phyloP scores from a whole-genome alignment of 2,888 invertebrate genomes.

The Mesodorylaimus sp. region DNA sequence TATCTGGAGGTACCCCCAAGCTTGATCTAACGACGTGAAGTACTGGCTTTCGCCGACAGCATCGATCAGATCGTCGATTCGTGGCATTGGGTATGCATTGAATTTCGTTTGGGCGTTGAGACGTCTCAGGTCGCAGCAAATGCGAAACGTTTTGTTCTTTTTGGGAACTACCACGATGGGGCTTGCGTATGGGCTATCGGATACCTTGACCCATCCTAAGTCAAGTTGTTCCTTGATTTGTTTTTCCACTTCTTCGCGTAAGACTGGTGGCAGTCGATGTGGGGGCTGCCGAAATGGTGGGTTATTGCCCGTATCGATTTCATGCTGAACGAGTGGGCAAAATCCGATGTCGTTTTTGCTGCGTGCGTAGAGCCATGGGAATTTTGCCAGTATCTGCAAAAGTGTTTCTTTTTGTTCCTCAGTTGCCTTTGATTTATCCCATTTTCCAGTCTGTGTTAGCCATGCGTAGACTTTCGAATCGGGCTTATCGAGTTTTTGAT shows the following conservation, averaged over 20 bases:
- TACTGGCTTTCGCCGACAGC: not conserved
- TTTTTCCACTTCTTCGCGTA: not conserved
- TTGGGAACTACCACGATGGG: not conserved
- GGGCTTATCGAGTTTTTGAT: no score
- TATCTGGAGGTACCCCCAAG: constrained; percentile 8
- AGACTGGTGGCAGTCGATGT: not conserved
- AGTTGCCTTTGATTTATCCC: no score
- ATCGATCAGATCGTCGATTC: constrained; percentile 1
- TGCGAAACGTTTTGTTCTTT: not conserved
- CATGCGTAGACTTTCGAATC: no score
- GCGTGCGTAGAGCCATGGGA: not conserved
- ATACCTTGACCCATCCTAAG: not conserved
- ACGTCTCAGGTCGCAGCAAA: no score
- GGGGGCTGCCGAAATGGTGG: not conserved
- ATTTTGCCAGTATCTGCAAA: not conserved
- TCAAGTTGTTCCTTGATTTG: not conserved
- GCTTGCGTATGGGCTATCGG: not conserved
- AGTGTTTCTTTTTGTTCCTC: not conserved
- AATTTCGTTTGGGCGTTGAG: no score
- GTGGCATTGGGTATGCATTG: constrained; percentile 4
- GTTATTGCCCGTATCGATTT: not conserved
- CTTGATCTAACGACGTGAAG: constrained; percentile 8
- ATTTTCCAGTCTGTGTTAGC: no score
- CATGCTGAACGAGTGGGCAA: not conserved
- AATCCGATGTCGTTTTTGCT: not conserved